Percentiles rank a stretch among this genome's conserved stretches.
Evolutionary conservation across 2,797 vertebrate species (phyloP).

Genomic region (Gadopsis bispinosus): DNA sequence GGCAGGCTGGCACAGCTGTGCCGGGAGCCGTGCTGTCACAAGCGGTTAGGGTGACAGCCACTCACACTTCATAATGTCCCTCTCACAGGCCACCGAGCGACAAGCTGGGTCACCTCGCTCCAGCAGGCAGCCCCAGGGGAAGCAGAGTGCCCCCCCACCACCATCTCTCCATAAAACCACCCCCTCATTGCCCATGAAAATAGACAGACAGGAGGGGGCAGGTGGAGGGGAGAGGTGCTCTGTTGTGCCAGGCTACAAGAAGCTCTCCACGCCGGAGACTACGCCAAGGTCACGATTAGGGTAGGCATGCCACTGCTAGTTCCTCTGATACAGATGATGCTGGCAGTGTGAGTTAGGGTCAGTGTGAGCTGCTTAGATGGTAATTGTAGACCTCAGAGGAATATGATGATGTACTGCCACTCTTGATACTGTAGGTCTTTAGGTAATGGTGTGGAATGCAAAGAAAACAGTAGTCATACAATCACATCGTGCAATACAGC

Average conservation of each 20-base stretch:
- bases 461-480: conserved; percentile 25
- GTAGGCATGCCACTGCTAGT: conserved; percentile 48
- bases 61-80: conserved; percentile 99
- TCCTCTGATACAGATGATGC: conserved; percentile 42
- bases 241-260: conserved; percentile 60
- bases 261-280: conserved; percentile 46
- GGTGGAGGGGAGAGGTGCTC: conserved; percentile 83
- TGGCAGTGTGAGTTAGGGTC: conserved; percentile 49
- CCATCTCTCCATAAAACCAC: conserved; percentile 68
- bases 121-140: conserved; percentile 86
- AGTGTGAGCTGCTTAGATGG: conserved; percentile 39
- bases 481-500: not conserved
- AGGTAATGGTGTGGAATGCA: conserved; percentile 27
- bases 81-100: conserved; percentile 99
- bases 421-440: conserved; percentile 23
- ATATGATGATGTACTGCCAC: conserved; percentile 25
- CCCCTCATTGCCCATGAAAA: conserved; percentile 62
- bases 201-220: conserved; percentile 59
- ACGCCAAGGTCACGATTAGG: conserved; percentile 44
- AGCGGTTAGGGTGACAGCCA: conserved; percentile 95
- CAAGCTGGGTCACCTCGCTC: conserved; percentile 95
- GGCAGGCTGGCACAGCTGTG: conserved; percentile 94
- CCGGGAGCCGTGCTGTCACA: conserved; percentile 96
- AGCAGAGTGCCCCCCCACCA: conserved; percentile 62
- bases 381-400: conserved; percentile 50